A percentile compares a stretch with the other conserved stretches of the same genome.
These are phyloP conservation scores for Barbus barbus DNA, from an alignment of 2,113 vertebrate species.

Conservation along the genomic window DNA sequence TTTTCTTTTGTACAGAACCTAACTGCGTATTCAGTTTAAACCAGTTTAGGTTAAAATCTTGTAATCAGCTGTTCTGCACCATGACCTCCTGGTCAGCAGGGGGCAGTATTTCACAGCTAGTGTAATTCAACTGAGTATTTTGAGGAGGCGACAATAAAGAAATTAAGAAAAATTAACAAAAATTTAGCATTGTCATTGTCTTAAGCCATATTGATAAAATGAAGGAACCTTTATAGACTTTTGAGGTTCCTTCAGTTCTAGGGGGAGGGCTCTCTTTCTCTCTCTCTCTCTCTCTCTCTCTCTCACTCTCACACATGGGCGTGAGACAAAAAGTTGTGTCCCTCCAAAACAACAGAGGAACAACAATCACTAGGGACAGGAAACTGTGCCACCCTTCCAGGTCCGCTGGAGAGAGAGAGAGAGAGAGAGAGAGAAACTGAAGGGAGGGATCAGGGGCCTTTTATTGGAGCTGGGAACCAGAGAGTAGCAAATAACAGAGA, in stretches of 20 bases:
- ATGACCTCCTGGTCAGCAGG: not conserved
- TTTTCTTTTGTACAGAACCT: not conserved
- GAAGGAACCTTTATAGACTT: no score
- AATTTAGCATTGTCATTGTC: not conserved
- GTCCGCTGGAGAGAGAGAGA: slow-evolving; percentile 49
- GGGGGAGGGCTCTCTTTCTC: not conserved
- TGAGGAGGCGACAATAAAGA: no score
- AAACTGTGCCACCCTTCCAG: slow-evolving; percentile 72
- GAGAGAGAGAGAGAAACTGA: slow-evolving; percentile 21
- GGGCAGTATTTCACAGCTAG: not conserved
- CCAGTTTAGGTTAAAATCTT: not conserved
- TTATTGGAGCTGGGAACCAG: slow-evolving; percentile 68
- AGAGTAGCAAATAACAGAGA: slow-evolving; percentile 47
- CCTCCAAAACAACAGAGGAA: slow-evolving; percentile 48
- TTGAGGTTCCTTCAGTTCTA: not conserved
- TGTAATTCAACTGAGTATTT: not conserved
- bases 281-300: not conserved
- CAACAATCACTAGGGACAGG: slow-evolving; percentile 67
- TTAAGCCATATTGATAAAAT: not conserved
- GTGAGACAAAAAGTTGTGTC: slow-evolving; percentile 20
- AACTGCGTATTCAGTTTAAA: not conserved
- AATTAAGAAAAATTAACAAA: no score
- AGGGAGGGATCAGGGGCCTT: slow-evolving; percentile 29
- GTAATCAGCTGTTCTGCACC: not conserved
- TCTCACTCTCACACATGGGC: not conserved